Conservation (phyloP, 2,113 vertebrate genomes). For the Corythornis madagascariensis region DNA sequence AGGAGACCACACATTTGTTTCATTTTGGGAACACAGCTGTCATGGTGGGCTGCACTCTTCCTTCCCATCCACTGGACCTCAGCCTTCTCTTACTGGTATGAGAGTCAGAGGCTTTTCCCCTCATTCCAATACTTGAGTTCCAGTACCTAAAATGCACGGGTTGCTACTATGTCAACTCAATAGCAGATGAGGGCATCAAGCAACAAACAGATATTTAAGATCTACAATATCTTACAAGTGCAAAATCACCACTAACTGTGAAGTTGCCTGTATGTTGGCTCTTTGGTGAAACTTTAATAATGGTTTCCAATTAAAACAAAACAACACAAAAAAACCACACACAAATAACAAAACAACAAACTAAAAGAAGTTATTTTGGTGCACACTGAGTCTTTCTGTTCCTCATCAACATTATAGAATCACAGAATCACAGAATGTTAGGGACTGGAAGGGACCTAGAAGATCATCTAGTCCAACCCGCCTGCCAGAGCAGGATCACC, state of each 20-base stretch:
- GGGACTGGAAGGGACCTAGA: too few species aligned
- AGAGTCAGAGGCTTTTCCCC: background rate
- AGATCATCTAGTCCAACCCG: too few species aligned
- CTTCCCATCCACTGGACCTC: rapidly evolving
- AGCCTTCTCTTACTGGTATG: background rate
- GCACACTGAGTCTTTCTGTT: background rate
- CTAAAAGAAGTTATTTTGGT: background rate
- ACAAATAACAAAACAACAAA: background rate
- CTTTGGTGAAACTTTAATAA: background rate
- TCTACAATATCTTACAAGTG: background rate
- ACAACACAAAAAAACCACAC: too few species aligned
- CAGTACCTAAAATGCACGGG: conserved; percentile 19
- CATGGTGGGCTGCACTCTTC: background rate
- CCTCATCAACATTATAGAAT: background rate
- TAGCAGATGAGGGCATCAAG: background rate
- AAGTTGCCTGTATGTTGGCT: background rate
- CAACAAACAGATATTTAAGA: background rate
- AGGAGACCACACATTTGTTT: background rate
- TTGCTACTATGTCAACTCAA: conserved; percentile 7
- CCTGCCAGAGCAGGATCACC: too few species aligned
- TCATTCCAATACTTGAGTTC: background rate
- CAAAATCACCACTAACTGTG: background rate
- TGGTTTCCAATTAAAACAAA: background rate
- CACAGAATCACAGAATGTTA: too few species aligned
- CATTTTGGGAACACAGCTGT: background rate